These are phyloP conservation scores for Strix aluco DNA, from an alignment of 2,113 vertebrate species.

Conservation along the genomic window DNA sequence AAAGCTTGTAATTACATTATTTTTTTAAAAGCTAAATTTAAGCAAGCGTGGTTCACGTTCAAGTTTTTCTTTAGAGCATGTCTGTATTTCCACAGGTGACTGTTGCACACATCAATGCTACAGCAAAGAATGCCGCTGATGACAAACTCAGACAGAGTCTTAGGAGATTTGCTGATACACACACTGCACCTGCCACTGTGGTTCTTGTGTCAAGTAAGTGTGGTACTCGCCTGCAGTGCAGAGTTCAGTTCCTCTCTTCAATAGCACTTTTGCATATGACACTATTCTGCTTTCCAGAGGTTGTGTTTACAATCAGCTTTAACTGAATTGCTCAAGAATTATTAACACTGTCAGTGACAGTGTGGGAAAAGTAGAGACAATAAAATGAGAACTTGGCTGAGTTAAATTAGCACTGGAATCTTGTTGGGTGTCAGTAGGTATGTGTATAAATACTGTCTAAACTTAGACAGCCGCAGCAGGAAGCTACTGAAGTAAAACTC, in stretches of 20 bases:
- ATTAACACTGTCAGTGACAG: not conserved
- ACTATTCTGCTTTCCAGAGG: not conserved
- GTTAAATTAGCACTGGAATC: not conserved
- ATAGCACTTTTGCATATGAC: accelerated
- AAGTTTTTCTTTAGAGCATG: not conserved
- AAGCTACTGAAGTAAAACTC: not conserved
- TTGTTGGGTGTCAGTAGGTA: not conserved
- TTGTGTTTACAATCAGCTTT: not conserved
- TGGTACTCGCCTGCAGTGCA: not conserved
- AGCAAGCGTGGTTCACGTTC: not conserved
- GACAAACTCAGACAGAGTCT: slow-evolving; percentile 97
- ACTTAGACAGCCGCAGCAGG: not conserved
- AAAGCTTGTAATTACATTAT: not conserved
- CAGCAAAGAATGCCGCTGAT: slow-evolving; percentile 98
- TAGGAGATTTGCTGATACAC: slow-evolving; percentile 94
- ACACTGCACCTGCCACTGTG: slow-evolving; percentile 93
- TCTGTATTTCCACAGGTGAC: slow-evolving; percentile 83
- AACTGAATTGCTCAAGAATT: not conserved
- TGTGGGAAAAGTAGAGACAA: not conserved
- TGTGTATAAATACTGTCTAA: not conserved
- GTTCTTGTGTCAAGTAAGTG: slow-evolving; percentile 94
- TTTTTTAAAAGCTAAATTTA: not conserved
- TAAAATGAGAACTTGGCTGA: not conserved
- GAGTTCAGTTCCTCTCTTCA: not conserved
- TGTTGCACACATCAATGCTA: slow-evolving; percentile 97